A percentile compares a stretch with the other conserved stretches of the same genome.
These are phyloP conservation scores for Ladona fulva DNA, from an alignment of 1,140 invertebrate species.

Conservation along the genomic window DNA sequence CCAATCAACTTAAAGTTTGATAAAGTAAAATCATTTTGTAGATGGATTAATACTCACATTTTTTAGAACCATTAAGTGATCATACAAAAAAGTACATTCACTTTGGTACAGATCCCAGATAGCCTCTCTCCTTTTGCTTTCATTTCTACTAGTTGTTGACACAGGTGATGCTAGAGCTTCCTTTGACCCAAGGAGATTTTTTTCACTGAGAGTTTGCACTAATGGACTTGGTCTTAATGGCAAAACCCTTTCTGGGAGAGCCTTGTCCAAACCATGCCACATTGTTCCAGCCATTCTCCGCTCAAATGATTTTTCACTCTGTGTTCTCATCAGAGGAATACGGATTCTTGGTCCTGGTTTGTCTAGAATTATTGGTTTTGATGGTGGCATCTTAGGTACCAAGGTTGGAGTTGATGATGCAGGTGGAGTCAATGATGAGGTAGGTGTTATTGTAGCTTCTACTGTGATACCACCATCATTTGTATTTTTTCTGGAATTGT, in stretches of 20 bases:
- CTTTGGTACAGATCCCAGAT: slow-evolving; percentile 64
- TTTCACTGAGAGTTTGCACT: slow-evolving; percentile 22
- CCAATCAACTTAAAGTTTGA: no score
- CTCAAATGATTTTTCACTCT: slow-evolving; percentile 26
- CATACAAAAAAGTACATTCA: slow-evolving; percentile 56
- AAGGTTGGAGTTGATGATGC: not conserved
- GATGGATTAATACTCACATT: slow-evolving; percentile 41
- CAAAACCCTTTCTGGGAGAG: slow-evolving; percentile 16
- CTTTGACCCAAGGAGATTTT: slow-evolving; percentile 22
- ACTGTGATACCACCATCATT: not conserved
- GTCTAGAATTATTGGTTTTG: not conserved
- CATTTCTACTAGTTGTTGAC: slow-evolving; percentile 23
- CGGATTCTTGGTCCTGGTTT: not conserved
- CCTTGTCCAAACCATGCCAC: slow-evolving; percentile 20
- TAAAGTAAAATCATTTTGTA: not conserved
- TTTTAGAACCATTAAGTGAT: slow-evolving; percentile 63
- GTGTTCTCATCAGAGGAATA: slow-evolving; percentile 24
- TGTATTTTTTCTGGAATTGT: not conserved
- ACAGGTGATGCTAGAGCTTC: slow-evolving; percentile 20
- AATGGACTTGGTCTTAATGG: slow-evolving; percentile 22
- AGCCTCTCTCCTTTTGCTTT: slow-evolving; percentile 43
- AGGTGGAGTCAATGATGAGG: not conserved
- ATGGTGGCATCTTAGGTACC: not conserved
- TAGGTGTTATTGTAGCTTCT: not conserved
- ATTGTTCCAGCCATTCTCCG: slow-evolving; percentile 21